Percentiles rank a stretch among this genome's conserved stretches.
These are phyloP conservation scores for Campopleginae sp. DNA, from an alignment of 2,888 invertebrate genomes.

Conservation along the genomic window DNA sequence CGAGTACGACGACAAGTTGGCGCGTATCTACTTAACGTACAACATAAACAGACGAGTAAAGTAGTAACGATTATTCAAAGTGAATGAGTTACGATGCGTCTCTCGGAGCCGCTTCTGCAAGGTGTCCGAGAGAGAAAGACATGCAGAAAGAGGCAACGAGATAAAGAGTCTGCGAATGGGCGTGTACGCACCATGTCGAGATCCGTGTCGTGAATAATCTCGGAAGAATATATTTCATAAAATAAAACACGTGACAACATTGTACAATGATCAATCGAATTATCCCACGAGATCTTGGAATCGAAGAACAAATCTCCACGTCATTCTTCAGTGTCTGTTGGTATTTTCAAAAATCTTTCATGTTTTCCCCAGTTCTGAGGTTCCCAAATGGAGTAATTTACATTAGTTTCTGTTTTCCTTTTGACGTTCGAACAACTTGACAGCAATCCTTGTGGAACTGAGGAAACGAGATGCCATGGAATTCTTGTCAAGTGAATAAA, in stretches of 20 bases:
- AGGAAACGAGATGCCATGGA: conserved; percentile 3
- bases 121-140: conserved; percentile 28
- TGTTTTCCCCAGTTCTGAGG: background rate
- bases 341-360: background rate
- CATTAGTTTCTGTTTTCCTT: background rate
- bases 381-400: background rate
- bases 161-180: conserved; percentile 35
- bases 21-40: conserved; percentile 56
- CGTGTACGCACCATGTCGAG: conserved; percentile 44
- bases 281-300: background rate
- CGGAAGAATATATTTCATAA: conserved; percentile 10
- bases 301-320: background rate
- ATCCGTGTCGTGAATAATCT: conserved; percentile 35
- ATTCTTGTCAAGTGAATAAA: conserved; percentile 9
- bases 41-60: conserved; percentile 63
- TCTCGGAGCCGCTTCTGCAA: conserved; percentile 34
- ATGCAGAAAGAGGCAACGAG: conserved; percentile 12
- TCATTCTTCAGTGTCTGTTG: background rate
- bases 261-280: background rate
- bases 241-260: conserved; percentile 23
- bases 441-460: conserved; percentile 2
- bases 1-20: conserved; percentile 60
- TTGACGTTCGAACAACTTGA: background rate
- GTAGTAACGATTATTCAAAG: conserved; percentile 63
- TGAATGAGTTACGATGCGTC: conserved; percentile 64